These are phyloP conservation scores for Matsumyia berberina DNA, from an alignment of 2,888 invertebrate genomes.

Conservation along the genomic window DNA sequence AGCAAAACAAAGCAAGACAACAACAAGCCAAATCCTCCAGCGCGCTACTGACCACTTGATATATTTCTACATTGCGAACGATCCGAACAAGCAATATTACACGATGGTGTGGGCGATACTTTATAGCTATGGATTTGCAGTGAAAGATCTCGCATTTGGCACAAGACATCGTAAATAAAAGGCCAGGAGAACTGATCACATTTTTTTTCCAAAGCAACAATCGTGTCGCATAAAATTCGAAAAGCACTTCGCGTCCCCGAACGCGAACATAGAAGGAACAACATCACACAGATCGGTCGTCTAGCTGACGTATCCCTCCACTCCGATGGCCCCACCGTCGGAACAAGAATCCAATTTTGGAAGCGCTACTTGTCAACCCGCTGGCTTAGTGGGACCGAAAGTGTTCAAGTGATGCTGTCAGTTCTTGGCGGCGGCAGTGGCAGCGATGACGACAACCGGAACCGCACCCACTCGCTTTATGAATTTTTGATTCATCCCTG, in stretches of 20 bases:
- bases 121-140: slow-evolving; percentile 76
- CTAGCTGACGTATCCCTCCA: slow-evolving; percentile 6
- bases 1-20: slow-evolving; percentile 70
- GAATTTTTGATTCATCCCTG: slow-evolving; percentile 72
- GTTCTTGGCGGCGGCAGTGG: slow-evolving; percentile 28
- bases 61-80: slow-evolving; percentile 77
- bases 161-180: slow-evolving; percentile 76
- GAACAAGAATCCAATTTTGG: slow-evolving; percentile 74
- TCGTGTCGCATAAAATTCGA: slow-evolving; percentile 76
- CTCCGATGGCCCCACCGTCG: too few relatives aligned
- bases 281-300: slow-evolving; percentile 18
- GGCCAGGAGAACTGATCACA: slow-evolving; percentile 73
- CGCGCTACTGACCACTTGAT: slow-evolving; percentile 78
- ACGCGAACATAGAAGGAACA: slow-evolving; percentile 67
- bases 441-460: slow-evolving; percentile 58
- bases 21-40: slow-evolving; percentile 74
- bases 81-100: slow-evolving; percentile 77
- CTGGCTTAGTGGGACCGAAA: slow-evolving; percentile 64
- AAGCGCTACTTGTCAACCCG: slow-evolving; percentile 73
- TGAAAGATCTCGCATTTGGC: slow-evolving; percentile 74
- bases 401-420: slow-evolving; percentile 73
- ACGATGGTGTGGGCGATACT: slow-evolving; percentile 78
- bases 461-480: slow-evolving; percentile 74
- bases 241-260: slow-evolving; percentile 53
- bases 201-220: slow-evolving; percentile 72